Conservation (phyloP, 2,888 invertebrate genomes). For the Toxonevra muliebris region DNA sequence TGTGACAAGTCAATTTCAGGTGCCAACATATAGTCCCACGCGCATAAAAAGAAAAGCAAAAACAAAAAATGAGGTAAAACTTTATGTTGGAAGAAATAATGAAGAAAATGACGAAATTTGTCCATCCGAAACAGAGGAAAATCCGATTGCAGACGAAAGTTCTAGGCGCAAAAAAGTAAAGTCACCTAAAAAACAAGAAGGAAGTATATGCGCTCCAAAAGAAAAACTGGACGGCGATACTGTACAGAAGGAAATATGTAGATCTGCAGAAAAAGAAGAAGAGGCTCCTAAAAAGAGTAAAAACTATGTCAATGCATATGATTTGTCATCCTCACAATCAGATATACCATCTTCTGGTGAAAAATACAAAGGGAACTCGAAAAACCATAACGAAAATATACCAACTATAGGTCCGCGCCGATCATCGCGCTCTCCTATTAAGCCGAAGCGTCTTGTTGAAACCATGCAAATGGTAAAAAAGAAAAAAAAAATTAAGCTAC, state of each 20-base stretch:
- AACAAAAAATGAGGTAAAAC: slow-evolving; percentile 12
- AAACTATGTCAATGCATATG: neutral
- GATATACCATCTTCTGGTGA: too few species aligned
- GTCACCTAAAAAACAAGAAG: slow-evolving; percentile 6
- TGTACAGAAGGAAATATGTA: slow-evolving; percentile 13
- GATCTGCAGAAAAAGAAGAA: slow-evolving; percentile 27
- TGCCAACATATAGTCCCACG: slow-evolving; percentile 38
- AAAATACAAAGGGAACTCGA: slow-evolving; percentile 14
- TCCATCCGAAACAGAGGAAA: neutral
- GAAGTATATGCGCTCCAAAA: neutral
- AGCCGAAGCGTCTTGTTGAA: slow-evolving; percentile 38
- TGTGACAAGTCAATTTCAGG: slow-evolving; percentile 22
- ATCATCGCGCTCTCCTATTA: slow-evolving; percentile 39
- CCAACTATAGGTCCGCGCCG: slow-evolving; percentile 33
- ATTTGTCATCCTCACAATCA: too few species aligned
- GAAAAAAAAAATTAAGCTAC: too few species aligned
- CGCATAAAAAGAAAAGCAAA: slow-evolving; percentile 30
- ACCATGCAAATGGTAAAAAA: neutral
- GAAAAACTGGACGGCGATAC: slow-evolving; percentile 18
- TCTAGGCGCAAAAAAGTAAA: neutral
- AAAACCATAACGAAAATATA: slow-evolving; percentile 22
- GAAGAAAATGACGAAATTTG: slow-evolving; percentile 12
- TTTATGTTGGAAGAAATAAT: slow-evolving; percentile 32
- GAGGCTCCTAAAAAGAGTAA: slow-evolving; percentile 12
- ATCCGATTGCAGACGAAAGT: slow-evolving; percentile 6